Base-by-base conservation (phyloP, 2,797 vertebrate genomes). In the Spondyliosoma cantharus region DNA sequence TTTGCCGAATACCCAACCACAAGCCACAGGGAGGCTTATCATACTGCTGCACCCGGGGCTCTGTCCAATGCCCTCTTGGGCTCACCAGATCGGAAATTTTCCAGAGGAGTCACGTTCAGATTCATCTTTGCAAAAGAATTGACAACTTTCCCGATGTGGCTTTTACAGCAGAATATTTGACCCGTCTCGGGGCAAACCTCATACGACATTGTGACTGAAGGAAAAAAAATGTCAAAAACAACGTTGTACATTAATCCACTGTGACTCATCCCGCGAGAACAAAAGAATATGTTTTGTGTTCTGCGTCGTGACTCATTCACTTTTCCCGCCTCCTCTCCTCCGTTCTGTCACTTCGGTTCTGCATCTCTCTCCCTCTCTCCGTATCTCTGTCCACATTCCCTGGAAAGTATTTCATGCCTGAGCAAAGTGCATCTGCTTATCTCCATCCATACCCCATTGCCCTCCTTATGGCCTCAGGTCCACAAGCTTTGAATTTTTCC, bases 351-450 rank as follows among this genome's bases (percentile, higher is more conserved):
- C 80, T 86, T 87, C 63, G 3, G 4, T 60, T 85, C 67, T 78
- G 62, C 69, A 12, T 91, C 88, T 82, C 22, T 61, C 81, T 84
- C 71, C 43, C 71, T 81, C 83, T 74, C 66, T 70, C 57, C 24
- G 1, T 69, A 78, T 82, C 62, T 81, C 71, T 56, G 61, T 72
- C 50, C 54, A 73, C 63, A 66, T 82, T 91, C 80, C 89, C 71
- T 86, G 72, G 82, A 90, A 89, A 90, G 77, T 58, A 65, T 86
- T 90, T 88, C 74, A 90, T 86, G 87, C 84, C 86, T 83, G 83
- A 91, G 71, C 62, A 81, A 87, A 84, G 81, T 67, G 75, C 74
- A 78, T 88, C 85, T 82, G 60, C 75, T 86, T 85, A 76, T 85
- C 83, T 75, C 63, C 69, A 71, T 63, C 78, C 74, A 78, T 72